phyloP scores from a whole-genome alignment of 2,888 invertebrate species.

The Thyatira batis region DNA sequence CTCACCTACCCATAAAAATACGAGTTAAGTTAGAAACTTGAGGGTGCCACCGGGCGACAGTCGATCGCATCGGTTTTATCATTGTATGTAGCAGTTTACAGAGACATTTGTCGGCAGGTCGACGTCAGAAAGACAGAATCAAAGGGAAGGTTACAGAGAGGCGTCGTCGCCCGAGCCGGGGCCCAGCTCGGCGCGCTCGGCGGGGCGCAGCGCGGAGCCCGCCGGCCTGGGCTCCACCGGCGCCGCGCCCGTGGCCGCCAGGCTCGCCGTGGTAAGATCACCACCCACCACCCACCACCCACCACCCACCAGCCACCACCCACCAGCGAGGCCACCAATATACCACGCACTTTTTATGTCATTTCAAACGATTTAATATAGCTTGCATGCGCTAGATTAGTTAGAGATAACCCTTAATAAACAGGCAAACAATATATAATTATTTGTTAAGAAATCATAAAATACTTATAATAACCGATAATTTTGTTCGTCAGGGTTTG shows the following conservation, averaged over 20 bases:
- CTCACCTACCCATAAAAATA: neutral
- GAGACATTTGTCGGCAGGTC: constrained; percentile 23
- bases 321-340: too few species aligned
- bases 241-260: constrained; percentile 14
- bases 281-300: constrained; percentile 6
- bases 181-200: constrained; percentile 31
- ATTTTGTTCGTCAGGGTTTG: constrained; percentile 50
- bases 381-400: too few species aligned
- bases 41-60: too few species aligned
- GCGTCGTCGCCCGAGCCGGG: constrained; percentile 23
- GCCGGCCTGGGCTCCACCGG: constrained; percentile 9
- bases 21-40: too few species aligned
- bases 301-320: too few species aligned
- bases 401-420: too few species aligned
- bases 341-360: neutral
- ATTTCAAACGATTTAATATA: too few species aligned
- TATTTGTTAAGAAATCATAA: too few species aligned
- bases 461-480: neutral
- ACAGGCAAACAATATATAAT: too few species aligned
- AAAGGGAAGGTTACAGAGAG: constrained; percentile 15
- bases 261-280: constrained; percentile 29
- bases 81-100: constrained; percentile 5
- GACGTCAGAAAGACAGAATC: constrained; percentile 12
- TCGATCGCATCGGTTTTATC: neutral
- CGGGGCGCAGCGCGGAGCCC: constrained; percentile 16